Evolutionary conservation across 2,888 invertebrate species (phyloP), one percentile per base, ranked within the genome.

Genomic region (Panzeria rudis): DNA sequence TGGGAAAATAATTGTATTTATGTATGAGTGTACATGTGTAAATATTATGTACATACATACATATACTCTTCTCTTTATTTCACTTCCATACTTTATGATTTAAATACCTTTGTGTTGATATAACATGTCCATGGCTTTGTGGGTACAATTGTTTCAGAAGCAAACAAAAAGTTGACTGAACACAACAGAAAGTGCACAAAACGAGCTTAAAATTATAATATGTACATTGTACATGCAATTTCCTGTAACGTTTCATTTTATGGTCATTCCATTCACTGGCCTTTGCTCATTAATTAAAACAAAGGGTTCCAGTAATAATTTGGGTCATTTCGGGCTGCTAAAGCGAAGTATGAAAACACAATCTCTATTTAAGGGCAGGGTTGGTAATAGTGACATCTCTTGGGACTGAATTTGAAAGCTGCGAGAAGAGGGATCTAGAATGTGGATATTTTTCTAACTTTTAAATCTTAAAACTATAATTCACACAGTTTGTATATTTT

Each of bases 141-240:
- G 6, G 20, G 23, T 23, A 13, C 38, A 29, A 17, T 15, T 78
- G 50, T 61, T 47, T 73, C 38, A 25, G 1, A 66, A 29, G 23
- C 20, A 38, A 73, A 62, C 38, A 41, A 59, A 81, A 59, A 59
- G 15, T 25, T 56, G 25, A 66, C 17, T 4, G 17, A 62, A 35
- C 25, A 35, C 13, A 69, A 54, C 72, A 52, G 25, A 50, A 44
- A 64, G 17, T 61, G 17, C 41, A 68, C 17, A 25, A 11, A 54
- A 54, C 61, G 69, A 80, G 61, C 56, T 78, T 81, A 83, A 87
- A 83, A 86, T 85, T 83, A 82, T 83, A 83, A 81, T 61, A 5
- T 29, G n/a, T n/a, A n/a, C n/a, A n/a, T n/a, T n/a, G n/a, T 20
- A 79, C 82, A 80, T 84, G 81, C 81, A 83, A 84, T 84, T 79